phyloP scores from a whole-genome alignment of 2,113 vertebrate genomes.

The Muscicapa adusta region DNA sequence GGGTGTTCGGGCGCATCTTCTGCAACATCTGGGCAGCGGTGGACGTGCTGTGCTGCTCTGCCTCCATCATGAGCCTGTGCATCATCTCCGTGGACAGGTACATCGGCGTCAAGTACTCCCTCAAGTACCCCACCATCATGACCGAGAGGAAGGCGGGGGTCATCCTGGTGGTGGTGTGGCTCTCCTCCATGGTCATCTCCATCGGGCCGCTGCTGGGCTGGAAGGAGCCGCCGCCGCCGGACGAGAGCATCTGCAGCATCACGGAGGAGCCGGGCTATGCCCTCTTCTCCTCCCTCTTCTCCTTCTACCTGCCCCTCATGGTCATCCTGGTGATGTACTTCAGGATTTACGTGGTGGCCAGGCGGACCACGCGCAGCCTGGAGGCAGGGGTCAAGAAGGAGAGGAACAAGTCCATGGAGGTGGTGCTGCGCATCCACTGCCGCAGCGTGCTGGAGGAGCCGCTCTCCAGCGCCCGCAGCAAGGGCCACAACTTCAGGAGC shows the following conservation, averaged over 20 bases:
- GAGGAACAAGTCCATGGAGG: constrained; percentile 88
- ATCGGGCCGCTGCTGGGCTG: constrained; percentile 94
- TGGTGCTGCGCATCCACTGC: constrained; percentile 93
- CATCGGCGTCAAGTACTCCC: constrained; percentile 93
- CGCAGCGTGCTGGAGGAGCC: constrained; percentile 78
- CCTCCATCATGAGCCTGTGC: constrained; percentile 97
- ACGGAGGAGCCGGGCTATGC: constrained; percentile 96
- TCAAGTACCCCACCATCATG: constrained; percentile 97
- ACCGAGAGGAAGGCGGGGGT: constrained; percentile 88
- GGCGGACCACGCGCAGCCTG: constrained; percentile 89
- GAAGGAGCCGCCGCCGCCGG: constrained; percentile 90
- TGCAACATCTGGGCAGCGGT: constrained; percentile 98
- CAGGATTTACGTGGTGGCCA: constrained; percentile 93
- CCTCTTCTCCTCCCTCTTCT: constrained; percentile 95
- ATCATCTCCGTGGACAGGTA: constrained; percentile 97
- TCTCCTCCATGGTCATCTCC: constrained; percentile 90
- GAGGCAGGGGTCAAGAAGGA: constrained; percentile 95
- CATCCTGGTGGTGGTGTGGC: constrained; percentile 89
- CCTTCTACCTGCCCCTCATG: constrained; percentile 94
- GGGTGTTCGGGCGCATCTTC: constrained; percentile 94
- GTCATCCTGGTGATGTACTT: constrained; percentile 98
- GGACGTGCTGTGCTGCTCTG: constrained; percentile 97
- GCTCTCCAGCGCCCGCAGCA: constrained; percentile 75
- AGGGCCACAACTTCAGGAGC: constrained; percentile 86
- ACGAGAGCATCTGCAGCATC: constrained; percentile 90